Percentiles rank a stretch among this genome's conserved stretches.
Conservation (phyloP, 2,888 invertebrate genomes). For the Cheilosia variabilis region DNA sequence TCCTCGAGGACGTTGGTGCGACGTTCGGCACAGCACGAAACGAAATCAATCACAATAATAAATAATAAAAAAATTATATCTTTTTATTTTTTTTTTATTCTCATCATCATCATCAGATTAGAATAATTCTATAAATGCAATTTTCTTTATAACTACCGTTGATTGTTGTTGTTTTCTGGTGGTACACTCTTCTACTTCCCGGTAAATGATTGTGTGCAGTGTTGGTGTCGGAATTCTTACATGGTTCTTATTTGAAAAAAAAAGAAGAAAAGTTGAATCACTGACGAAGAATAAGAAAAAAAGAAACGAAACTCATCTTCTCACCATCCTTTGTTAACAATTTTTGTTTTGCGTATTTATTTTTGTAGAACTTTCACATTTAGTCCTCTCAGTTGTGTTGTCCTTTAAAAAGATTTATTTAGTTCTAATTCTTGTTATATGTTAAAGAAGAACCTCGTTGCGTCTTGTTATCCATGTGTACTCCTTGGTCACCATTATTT, state of each 20-base stretch:
- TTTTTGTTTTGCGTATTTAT: neutral
- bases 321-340: conserved; percentile 5
- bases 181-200: conserved; percentile 36
- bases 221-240: conserved; percentile 68
- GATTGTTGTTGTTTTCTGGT: conserved; percentile 56
- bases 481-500: conserved; percentile 6
- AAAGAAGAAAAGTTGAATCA: conserved; percentile 2
- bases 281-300: conserved; percentile 9
- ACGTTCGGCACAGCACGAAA: conserved; percentile 74
- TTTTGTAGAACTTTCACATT: conserved; percentile 6
- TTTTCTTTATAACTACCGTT: conserved; percentile 32
- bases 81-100: conserved; percentile 42
- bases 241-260: conserved; percentile 43
- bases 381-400: conserved; percentile 22
- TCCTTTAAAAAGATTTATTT: conserved; percentile 27
- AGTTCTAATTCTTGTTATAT: conserved; percentile 71
- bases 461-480: conserved; percentile 35
- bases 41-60: conserved; percentile 69
- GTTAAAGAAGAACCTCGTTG: conserved; percentile 48
- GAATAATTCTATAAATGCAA: conserved; percentile 60
- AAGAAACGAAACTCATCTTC: conserved; percentile 8
- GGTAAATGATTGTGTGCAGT: conserved; percentile 46
- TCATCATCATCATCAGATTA: conserved; percentile 33
- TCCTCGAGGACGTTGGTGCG: conserved; percentile 84
- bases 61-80: conserved; percentile 24